phyloP scores from a whole-genome alignment of 2,113 vertebrate genomes.

The Prochilodus magdalenae region DNA sequence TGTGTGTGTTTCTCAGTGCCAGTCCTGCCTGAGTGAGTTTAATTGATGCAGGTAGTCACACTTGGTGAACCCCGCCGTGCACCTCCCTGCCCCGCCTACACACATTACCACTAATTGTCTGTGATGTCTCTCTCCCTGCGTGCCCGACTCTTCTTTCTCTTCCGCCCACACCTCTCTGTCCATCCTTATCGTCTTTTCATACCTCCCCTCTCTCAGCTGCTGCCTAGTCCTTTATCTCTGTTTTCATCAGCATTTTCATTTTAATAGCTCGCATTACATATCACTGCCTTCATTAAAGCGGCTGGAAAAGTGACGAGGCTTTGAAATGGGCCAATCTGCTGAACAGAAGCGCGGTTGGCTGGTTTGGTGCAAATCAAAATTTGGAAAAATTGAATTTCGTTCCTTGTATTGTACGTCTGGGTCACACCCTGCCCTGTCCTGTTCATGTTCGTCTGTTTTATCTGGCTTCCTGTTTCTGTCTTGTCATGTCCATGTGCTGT shows the following conservation, averaged over 20 bases:
- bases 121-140: constrained; percentile 49
- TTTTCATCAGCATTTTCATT: neutral
- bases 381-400: no score
- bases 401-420: no score
- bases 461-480: no score
- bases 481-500: no score
- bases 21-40: constrained; percentile 56
- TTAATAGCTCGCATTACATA: neutral
- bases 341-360: no score
- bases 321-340: neutral
- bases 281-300: neutral
- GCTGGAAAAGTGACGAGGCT: neutral
- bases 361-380: no score
- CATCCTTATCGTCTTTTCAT: constrained; percentile 18
- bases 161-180: neutral
- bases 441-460: no score
- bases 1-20: constrained; percentile 34
- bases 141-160: neutral
- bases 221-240: constrained; percentile 3
- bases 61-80: constrained; percentile 50
- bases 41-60: constrained; percentile 63
- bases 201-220: constrained; percentile 3
- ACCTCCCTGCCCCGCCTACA: constrained; percentile 55
- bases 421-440: no score
- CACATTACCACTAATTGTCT: constrained; percentile 58